These are phyloP conservation scores for Chrysolina americana DNA, from an alignment of 2,888 invertebrate species.

Conservation along the genomic window DNA sequence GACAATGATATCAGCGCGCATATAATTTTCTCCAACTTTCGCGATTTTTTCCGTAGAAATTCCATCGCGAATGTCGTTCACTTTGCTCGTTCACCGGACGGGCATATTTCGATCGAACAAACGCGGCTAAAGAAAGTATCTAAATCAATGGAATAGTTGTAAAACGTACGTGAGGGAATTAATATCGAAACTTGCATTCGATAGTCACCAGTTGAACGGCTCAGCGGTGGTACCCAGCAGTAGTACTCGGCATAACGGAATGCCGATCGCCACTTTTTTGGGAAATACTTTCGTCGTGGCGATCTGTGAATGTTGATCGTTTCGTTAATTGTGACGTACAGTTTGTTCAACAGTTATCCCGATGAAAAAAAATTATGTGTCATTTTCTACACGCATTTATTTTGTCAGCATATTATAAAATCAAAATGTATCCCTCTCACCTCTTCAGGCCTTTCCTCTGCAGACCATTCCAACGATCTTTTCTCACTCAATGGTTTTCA, in stretches of 20 bases:
- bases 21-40: slow-evolving; percentile 11
- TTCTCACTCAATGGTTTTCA: too few relatives aligned
- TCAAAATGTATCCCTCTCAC: too few relatives aligned
- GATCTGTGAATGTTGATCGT: neutral
- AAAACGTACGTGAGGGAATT: slow-evolving; percentile 44
- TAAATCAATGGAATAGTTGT: slow-evolving; percentile 38
- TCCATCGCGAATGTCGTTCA: slow-evolving; percentile 14
- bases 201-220: slow-evolving; percentile 1
- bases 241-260: slow-evolving; percentile 1
- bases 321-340: neutral
- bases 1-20: neutral
- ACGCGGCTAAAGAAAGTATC: slow-evolving; percentile 33
- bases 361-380: neutral
- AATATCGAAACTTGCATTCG: slow-evolving; percentile 18
- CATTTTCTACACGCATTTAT: too few relatives aligned
- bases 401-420: too few relatives aligned
- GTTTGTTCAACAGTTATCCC: neutral
- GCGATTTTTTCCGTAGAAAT: slow-evolving; percentile 5
- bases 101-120: slow-evolving; percentile 1
- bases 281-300: neutral
- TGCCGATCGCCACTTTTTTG: slow-evolving; percentile 6
- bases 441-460: too few relatives aligned
- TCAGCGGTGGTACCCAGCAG: neutral
- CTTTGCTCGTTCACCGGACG: neutral
- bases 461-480: too few relatives aligned